Percentiles rank a stretch among this genome's conserved stretches.
These are phyloP conservation scores for Brachionus paranguensis DNA, from an alignment of 1,140 invertebrate species.

Conservation along the genomic window DNA sequence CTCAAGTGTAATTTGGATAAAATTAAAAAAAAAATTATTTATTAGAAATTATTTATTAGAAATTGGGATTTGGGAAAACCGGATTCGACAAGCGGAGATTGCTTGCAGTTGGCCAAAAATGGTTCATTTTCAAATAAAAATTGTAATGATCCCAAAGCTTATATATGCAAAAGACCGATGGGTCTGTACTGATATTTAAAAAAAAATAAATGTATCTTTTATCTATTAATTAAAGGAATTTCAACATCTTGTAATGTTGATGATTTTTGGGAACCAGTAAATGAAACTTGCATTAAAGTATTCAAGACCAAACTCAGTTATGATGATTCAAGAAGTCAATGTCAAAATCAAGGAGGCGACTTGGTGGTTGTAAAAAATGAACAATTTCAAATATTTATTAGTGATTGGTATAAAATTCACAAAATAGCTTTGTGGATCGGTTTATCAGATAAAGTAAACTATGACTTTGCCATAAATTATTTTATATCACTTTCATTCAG, in stretches of 20 bases:
- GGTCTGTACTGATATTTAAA: background rate
- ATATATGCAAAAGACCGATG: slow-evolving; percentile 35
- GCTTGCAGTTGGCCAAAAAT: slow-evolving; percentile 1
- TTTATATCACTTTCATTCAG: background rate
- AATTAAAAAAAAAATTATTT: background rate
- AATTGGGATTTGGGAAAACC: slow-evolving; percentile 29
- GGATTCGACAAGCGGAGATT: background rate
- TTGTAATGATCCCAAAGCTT: slow-evolving; percentile 9
- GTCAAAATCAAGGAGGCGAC: slow-evolving; percentile 24
- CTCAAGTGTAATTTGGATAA: background rate
- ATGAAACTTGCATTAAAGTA: slow-evolving; percentile 36
- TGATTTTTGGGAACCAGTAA: slow-evolving; percentile 33
- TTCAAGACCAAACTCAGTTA: background rate
- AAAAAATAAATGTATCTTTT: background rate
- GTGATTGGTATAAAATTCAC: slow-evolving; percentile 21
- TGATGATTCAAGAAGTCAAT: background rate
- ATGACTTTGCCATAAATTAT: background rate
- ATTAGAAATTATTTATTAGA: background rate
- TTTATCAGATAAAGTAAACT: slow-evolving; percentile 15
- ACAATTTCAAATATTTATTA: slow-evolving; percentile 20
- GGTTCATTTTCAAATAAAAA: slow-evolving; percentile 18
- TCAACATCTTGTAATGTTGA: slow-evolving; percentile 20
- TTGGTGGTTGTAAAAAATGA: slow-evolving; percentile 6
- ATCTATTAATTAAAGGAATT: background rate
- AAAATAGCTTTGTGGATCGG: slow-evolving; percentile 20